Conservation (phyloP, 2,888 invertebrate species). For the Aleiodes leptofemur region DNA sequence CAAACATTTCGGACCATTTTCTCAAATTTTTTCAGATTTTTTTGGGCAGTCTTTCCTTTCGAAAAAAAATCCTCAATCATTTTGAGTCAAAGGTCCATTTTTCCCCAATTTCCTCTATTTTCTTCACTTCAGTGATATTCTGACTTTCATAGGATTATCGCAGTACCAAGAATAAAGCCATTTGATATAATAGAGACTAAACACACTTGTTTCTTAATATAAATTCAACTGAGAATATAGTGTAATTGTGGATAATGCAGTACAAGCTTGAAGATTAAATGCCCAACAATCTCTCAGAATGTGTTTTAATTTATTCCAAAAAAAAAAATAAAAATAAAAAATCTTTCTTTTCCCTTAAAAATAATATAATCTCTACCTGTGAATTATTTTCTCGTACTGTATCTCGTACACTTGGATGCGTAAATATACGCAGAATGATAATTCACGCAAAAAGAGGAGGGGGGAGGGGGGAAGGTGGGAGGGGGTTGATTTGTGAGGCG, state of each 20-base stretch:
- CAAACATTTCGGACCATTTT: no score
- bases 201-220: slow-evolving; percentile 26
- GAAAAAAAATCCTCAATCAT: no score
- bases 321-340: background rate
- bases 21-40: no score
- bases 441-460: slow-evolving; percentile 13
- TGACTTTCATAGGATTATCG: slow-evolving; percentile 1
- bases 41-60: no score
- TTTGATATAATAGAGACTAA: slow-evolving; percentile 38
- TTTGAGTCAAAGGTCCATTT: no score
- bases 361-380: slow-evolving; percentile 26
- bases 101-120: no score
- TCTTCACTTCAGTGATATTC: background rate
- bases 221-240: slow-evolving; percentile 26
- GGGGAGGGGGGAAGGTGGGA: background rate
- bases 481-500: slow-evolving; percentile 37
- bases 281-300: no score
- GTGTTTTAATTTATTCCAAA: background rate
- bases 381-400: background rate
- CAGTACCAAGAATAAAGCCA: slow-evolving; percentile 17
- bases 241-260: slow-evolving; percentile 42
- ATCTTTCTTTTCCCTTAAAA: background rate
- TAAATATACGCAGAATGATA: slow-evolving; percentile 38
- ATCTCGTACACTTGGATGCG: background rate
- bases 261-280: slow-evolving; percentile 35